Evolutionary conservation across 2,888 invertebrate genomes (phyloP).

Genomic region (Eremobia ochroleuca): DNA sequence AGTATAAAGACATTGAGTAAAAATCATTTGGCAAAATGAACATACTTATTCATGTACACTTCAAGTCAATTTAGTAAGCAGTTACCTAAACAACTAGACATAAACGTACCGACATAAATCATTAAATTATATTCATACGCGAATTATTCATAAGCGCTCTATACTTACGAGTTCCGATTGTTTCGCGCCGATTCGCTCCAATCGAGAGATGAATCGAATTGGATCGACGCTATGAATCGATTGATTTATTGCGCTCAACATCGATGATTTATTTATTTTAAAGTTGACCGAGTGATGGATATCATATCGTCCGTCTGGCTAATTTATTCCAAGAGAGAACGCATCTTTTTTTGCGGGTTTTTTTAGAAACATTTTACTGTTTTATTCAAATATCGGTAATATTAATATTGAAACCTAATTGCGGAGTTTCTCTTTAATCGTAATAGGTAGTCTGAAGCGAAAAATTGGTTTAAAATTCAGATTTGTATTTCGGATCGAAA

Average conservation of each 20-base stretch:
- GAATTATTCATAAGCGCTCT: conserved; percentile 77
- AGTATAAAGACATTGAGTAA: too few species aligned
- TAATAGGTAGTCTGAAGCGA: conserved; percentile 45
- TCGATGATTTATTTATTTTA: conserved; percentile 85
- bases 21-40: too few species aligned
- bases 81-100: conserved; percentile 33
- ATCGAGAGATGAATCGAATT: conserved; percentile 86
- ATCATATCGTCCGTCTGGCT: conserved; percentile 63
- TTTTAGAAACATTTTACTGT: conserved; percentile 31
- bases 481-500: conserved; percentile 27
- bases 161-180: conserved; percentile 74
- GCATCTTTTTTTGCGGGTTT: conserved; percentile 38
- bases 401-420: conserved; percentile 46
- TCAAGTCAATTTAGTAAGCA: conserved; percentile 40
- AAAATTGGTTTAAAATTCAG: conserved; percentile 39
- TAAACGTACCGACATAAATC: conserved; percentile 65
- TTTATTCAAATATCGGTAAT: conserved; percentile 43
- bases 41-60: too few species aligned
- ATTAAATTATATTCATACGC: conserved; percentile 76
- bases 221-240: conserved; percentile 83
- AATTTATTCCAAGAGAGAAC: conserved; percentile 65
- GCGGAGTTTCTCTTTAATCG: conserved; percentile 57
- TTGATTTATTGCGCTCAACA: conserved; percentile 84
- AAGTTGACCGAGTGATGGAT: conserved; percentile 76
- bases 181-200: conserved; percentile 78